Evolutionary conservation across 1,140 invertebrate species (phyloP), one percentile per base, ranked within the genome.

Genomic region (Drosophila saltans): DNA sequence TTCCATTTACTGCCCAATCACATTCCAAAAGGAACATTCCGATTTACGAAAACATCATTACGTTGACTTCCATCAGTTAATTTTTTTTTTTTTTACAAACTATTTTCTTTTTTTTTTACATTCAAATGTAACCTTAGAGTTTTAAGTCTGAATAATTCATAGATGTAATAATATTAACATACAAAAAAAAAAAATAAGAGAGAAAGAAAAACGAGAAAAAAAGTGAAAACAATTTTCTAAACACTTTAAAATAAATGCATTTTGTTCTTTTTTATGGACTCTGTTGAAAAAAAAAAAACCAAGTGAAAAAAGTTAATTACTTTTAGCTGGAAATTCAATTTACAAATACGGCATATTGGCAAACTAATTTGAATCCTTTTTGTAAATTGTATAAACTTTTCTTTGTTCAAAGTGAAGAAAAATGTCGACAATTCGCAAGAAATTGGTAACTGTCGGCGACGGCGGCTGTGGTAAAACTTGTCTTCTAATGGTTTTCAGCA

Each of bases 91-190:
- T 36, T 26, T 52, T 21, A 28, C 66, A 62, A 36, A 72, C 16
- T 45, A 66, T 0, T n/a, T 43, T 1, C 10, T 41, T 11, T 41
- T 41, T 72, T 65, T 76, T 77, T 77, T 84, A 84, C 73, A 86
- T 86, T 83, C 69, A 83, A 83, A 65, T 89, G 78, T 89, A 89
- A 89, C 74, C 72, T 67, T 89, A 89, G 80, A 89, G 84, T 75
- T 89, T 84, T 89, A 89, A 89, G 84, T 90, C 84, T 89, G 84
- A 89, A 81, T 79, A 81, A 84, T 75, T 69, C 63, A 73, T 86
- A 88, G 73, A 75, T 85, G 90, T 84, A 90, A 59, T 59, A 59
- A 59, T 30, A 30, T 30, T 57, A 66, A 76, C 26, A 48, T 7
- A 52, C 2, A 3, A 9, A 24, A 24, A 8, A 48, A 9, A 48